phyloP scores from a whole-genome alignment of 2,888 invertebrate genomes.

The Blastobasis lacticolella region DNA sequence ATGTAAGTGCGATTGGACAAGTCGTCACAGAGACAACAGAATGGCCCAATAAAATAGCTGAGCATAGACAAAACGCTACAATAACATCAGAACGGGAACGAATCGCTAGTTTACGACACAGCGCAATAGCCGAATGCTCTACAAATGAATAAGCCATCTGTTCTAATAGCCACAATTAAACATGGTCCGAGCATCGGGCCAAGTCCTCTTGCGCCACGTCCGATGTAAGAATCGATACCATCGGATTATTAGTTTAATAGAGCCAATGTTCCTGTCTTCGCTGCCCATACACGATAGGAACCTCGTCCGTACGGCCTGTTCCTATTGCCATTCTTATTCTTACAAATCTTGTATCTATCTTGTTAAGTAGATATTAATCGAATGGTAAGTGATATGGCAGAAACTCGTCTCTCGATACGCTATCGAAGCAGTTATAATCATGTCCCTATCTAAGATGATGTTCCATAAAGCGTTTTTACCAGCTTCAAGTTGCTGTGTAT shows the following conservation, averaged over 20 bases:
- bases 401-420: conserved; percentile 13
- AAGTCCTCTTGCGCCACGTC: conserved; percentile 38
- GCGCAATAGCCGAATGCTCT: conserved; percentile 70
- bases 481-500: conserved; percentile 39
- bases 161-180: conserved; percentile 73
- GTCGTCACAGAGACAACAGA: conserved; percentile 61
- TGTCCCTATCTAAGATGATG: conserved; percentile 37
- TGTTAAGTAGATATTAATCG: too few species aligned
- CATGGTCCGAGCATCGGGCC: conserved; percentile 48
- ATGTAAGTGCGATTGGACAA: conserved; percentile 31
- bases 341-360: too few species aligned
- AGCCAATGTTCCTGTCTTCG: too few species aligned
- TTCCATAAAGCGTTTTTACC: conserved; percentile 44
- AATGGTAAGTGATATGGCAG: too few species aligned
- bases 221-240: conserved; percentile 37
- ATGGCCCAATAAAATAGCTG: conserved; percentile 65
- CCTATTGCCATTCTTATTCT: too few species aligned
- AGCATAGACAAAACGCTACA: conserved; percentile 74
- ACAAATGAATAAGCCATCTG: conserved; percentile 75
- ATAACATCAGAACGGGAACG: conserved; percentile 73
- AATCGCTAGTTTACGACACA: conserved; percentile 72
- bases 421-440: conserved; percentile 37
- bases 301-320: too few species aligned
- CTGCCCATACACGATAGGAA: too few species aligned
- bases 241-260: too few species aligned